Base-by-base conservation (phyloP, 2,797 vertebrate species). In the Huso huso region DNA sequence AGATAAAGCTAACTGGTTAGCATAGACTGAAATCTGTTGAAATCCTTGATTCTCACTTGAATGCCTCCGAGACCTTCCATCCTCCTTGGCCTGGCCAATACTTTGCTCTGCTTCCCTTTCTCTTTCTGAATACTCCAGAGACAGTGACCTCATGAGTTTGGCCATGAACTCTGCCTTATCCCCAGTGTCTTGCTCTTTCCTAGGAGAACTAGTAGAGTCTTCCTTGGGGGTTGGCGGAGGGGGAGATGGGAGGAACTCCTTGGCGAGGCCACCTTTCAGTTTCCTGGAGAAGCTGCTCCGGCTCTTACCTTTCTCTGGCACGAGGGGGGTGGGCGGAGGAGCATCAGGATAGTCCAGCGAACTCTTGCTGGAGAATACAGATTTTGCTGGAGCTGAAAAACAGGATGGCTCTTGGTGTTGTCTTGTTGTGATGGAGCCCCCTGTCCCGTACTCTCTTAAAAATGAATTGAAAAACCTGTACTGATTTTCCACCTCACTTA, bases 301-400 rank as follows among this genome's bases (percentile, higher is more conserved):
- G 78, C 78, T 86, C 61, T 72, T 82, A 23, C 80, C 71, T 0
- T 82, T 81, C 74, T 87, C 84, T 0, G 85, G 84, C 65, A 85
- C 58, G 60, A 90, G 78, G 0, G 90, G 90, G 0, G 89, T 89
- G 63, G 82, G 81, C 0, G 89, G 90, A 63, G 91, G 81, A 76
- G 90, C 83, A 61, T 93, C 87, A 23, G 92, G 89, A 87, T 93
- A 88, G 81, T 88, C 77, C 1, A 91, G 73, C 68, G 85, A 87
- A 72, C 83, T 63, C 69, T 82, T 62, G 52, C 78, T 51, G 11
- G 84, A 80, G 69, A 88, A 74, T 70, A 84, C 73, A 23, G 75
- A 69, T 79, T 86, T 79, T 79, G 80, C 65, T 8, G 78, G 68
- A 50, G 73, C 66, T 0, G 70, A 70, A 48, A 58, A 15, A 11